phyloP scores from a whole-genome alignment of 2,113 vertebrate species.

The Podiceps cristatus region DNA sequence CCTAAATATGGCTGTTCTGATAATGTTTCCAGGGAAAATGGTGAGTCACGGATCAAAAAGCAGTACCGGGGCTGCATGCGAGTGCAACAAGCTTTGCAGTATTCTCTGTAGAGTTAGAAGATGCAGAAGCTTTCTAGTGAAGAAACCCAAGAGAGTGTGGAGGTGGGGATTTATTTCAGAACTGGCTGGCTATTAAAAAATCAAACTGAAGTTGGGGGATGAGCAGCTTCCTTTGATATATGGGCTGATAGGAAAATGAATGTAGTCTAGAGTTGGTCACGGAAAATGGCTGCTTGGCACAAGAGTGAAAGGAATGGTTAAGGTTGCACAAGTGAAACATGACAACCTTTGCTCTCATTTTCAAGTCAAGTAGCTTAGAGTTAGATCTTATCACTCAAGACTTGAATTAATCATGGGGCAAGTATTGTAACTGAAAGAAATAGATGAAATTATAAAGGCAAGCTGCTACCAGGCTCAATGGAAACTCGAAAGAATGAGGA shows the following conservation, averaged over 20 bases:
- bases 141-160: neutral
- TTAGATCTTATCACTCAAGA: constrained; percentile 41
- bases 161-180: neutral
- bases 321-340: constrained; percentile 2
- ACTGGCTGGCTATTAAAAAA: neutral
- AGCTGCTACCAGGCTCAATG: neutral
- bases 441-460: neutral
- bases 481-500: neutral
- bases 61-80: neutral
- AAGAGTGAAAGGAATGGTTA: neutral
- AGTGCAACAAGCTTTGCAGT: neutral
- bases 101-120: neutral
- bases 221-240: neutral
- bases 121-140: neutral
- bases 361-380: constrained; percentile 17
- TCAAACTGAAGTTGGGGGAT: neutral
- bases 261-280: neutral
- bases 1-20: neutral
- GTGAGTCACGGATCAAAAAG: neutral
- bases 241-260: neutral
- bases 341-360: constrained; percentile 21
- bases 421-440: constrained; percentile 2
- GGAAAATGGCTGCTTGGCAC: neutral
- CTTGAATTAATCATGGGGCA: neutral
- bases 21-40: neutral